These are phyloP conservation scores for Bufo bufo DNA, from an alignment of 2,113 vertebrate species.

Conservation along the genomic window DNA sequence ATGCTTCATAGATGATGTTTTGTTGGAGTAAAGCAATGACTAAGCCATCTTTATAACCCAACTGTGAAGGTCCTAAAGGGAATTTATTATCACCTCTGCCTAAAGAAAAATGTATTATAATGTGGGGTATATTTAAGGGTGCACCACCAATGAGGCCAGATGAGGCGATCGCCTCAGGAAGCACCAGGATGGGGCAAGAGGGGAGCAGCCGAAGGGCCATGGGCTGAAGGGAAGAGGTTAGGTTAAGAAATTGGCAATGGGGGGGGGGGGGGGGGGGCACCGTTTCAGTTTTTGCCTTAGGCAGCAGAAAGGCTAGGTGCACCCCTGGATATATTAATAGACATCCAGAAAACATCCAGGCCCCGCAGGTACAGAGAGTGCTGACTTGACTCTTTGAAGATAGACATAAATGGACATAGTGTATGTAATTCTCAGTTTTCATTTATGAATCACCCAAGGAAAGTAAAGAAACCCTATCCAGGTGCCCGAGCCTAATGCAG, in stretches of 20 bases:
- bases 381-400: slow-evolving; percentile 13
- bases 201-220: no score
- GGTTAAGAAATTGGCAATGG: no score
- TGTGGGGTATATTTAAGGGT: neutral
- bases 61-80: neutral
- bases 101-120: neutral
- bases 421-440: slow-evolving; percentile 5
- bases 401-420: neutral
- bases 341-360: neutral
- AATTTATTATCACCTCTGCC: neutral
- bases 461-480: neutral
- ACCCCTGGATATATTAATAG: neutral
- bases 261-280: no score
- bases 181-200: no score
- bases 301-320: no score
- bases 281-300: no score
- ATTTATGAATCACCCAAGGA: slow-evolving; percentile 13
- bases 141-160: no score
- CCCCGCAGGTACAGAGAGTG: slow-evolving; percentile 22
- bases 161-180: no score
- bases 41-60: neutral
- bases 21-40: slow-evolving; percentile 2
- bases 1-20: neutral
- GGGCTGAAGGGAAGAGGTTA: no score
- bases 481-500: slow-evolving; percentile 17